A percentile compares a stretch with the other conserved stretches of the same genome.
phyloP scores from a whole-genome alignment of 2,797 vertebrate genomes.

The Crocidura indochinensis region DNA sequence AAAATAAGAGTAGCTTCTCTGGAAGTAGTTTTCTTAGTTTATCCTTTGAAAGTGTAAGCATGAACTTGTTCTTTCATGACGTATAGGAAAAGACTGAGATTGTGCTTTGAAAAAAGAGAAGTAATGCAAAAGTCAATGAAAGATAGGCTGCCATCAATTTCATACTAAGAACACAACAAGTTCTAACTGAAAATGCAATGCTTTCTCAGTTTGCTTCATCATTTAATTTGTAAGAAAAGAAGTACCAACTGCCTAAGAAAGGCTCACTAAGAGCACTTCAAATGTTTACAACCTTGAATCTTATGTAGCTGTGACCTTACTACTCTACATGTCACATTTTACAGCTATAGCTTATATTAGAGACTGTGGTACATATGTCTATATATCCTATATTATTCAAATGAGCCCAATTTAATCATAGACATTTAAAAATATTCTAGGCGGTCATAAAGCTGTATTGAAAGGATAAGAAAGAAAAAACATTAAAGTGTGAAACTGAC shows the following conservation, averaged over 20 bases:
- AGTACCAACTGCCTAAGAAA: neutral
- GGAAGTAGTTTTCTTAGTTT: neutral
- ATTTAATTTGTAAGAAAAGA: constrained; percentile 23
- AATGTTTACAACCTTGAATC: neutral
- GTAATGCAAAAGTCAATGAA: constrained; percentile 14
- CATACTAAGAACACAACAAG: neutral
- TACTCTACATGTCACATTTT: neutral
- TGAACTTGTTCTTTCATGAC: neutral
- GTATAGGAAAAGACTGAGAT: neutral
- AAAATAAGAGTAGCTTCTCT: neutral
- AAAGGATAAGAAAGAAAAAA: neutral
- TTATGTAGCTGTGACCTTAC: neutral
- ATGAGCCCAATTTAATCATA: neutral
- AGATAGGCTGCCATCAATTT: neutral
- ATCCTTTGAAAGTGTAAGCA: neutral
- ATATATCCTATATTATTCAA: neutral
- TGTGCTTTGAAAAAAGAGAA: constrained; percentile 26
- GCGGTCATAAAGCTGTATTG: neutral
- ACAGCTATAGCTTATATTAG: neutral
- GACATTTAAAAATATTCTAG: neutral
- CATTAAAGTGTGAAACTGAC: neutral
- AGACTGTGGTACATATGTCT: neutral
- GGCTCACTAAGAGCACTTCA: neutral
- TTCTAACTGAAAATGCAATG: neutral
- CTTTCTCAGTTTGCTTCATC: constrained; percentile 7